These are phyloP conservation scores for Drosophila lini DNA, from an alignment of 1,140 invertebrate genomes.

Conservation along the genomic window DNA sequence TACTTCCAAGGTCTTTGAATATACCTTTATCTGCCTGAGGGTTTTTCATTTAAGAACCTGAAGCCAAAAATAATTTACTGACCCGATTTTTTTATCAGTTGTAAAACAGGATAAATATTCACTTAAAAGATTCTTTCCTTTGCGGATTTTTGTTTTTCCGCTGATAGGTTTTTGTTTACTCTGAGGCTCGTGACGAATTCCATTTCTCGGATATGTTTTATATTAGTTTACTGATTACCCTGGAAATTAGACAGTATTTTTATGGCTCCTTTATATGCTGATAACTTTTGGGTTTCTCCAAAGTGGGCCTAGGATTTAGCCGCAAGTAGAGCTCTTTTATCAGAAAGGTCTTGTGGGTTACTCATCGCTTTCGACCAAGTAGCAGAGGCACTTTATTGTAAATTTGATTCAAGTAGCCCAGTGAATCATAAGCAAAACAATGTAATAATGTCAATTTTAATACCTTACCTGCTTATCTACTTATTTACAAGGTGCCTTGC, in stretches of 20 bases:
- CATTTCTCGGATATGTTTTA: neutral
- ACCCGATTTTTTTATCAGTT: neutral
- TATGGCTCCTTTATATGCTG: conserved; percentile 5
- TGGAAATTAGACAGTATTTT: conserved; percentile 2
- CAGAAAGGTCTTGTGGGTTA: conserved; percentile 5
- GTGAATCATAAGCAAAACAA: conserved; percentile 24
- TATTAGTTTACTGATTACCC: conserved; percentile 5
- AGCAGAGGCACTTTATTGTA: conserved; percentile 8
- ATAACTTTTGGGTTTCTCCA: neutral
- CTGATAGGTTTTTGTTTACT: neutral
- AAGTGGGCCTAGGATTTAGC: conserved; percentile 1
- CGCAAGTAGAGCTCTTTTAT: neutral
- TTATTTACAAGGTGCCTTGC: conserved; percentile 16
- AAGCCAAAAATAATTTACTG: neutral
- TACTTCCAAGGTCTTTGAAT: neutral
- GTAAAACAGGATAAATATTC: neutral
- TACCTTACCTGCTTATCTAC: conserved; percentile 22
- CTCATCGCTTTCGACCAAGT: conserved; percentile 8
- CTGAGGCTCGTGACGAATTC: neutral
- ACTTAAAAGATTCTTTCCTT: neutral
- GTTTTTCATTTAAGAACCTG: neutral
- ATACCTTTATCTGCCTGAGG: neutral
- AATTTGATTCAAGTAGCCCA: conserved; percentile 21
- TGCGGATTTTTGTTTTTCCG: neutral
- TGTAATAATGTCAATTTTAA: conserved; percentile 36